Evolutionary conservation across 1,140 invertebrate genomes (phyloP), one percentile per base, ranked within the genome.

Genomic region (Piezodorus guildinii): DNA sequence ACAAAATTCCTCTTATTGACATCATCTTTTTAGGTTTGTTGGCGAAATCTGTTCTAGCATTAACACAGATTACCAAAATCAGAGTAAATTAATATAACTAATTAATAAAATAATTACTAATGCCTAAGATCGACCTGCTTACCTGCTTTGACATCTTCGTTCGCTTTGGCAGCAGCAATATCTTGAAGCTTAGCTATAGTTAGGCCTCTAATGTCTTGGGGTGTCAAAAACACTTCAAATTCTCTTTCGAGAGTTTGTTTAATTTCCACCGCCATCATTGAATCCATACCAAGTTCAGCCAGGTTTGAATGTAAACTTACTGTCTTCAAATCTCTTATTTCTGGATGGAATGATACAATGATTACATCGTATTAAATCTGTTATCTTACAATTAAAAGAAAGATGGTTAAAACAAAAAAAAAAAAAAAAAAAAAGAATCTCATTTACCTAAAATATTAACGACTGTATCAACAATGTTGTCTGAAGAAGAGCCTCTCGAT

Each of bases 241-340:
- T 90, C 86, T 71, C 88, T 76, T 72, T 93, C 90, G 6, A 93
- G 73, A 0, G 85, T 86, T 74, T 92, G 88, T 70, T 92, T 90
- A 65, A 93, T 87, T 74, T 91, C 87, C 0, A 89, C 83, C 17
- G 83, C 84, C 86, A 90, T 90, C 74, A 90, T 80, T 0, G 86
- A 89, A 69, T 91, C 88, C 75, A 91, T 82, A 25, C 89, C 89
- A 3, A 91, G 75, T 70, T 95, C 92, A 19, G 87, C 86, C 1
- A 96, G 76, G 0, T 85, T 85, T 63, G 80, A 78, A 63, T 84
- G 79, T 23, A 78, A 74, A 68, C 82, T 82, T 0, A 89, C 72
- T 3, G 78, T 77, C 49, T 80, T 80, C 25, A 78, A 63, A 69
- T 81, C 76, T 62, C 76, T 76, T 1, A 80, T 60, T 34, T 75